Conservation (phyloP, 2,888 invertebrate species). For the Ophion ellenae region DNA sequence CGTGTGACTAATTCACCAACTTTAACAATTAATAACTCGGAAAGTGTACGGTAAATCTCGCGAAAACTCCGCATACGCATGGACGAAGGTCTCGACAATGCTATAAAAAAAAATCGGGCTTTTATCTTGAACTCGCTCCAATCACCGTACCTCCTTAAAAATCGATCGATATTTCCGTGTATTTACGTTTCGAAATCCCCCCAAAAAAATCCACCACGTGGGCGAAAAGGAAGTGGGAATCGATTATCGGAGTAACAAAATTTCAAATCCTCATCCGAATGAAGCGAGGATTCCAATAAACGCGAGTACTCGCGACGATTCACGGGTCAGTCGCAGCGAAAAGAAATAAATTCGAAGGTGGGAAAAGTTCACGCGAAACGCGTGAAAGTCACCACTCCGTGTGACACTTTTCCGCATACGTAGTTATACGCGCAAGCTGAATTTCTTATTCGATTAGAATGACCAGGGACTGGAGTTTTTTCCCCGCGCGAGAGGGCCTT, state of each 20-base stretch:
- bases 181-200: background rate
- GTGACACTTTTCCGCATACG: conserved; percentile 46
- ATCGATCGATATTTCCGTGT: background rate
- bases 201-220: too few species aligned
- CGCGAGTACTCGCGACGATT: conserved; percentile 17
- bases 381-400: conserved; percentile 50
- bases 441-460: conserved; percentile 51
- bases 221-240: background rate
- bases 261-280: too few species aligned
- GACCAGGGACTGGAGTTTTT: conserved; percentile 27
- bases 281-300: conserved; percentile 21
- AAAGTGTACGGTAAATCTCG: too few species aligned
- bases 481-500: background rate
- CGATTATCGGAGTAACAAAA: background rate
- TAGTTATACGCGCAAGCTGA: background rate
- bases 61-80: too few species aligned
- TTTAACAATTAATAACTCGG: too few species aligned
- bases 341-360: conserved; percentile 32
- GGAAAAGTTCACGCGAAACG: conserved; percentile 30
- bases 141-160: too few species aligned
- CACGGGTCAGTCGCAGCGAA: conserved; percentile 41
- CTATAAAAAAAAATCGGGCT: too few species aligned
- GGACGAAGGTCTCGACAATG: too few species aligned
- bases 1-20: too few species aligned
- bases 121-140: too few species aligned